Percentiles rank a stretch among this genome's conserved stretches.
Evolutionary conservation across 2,888 invertebrate species (phyloP).

Genomic region (Drosophila phalerata): DNA sequence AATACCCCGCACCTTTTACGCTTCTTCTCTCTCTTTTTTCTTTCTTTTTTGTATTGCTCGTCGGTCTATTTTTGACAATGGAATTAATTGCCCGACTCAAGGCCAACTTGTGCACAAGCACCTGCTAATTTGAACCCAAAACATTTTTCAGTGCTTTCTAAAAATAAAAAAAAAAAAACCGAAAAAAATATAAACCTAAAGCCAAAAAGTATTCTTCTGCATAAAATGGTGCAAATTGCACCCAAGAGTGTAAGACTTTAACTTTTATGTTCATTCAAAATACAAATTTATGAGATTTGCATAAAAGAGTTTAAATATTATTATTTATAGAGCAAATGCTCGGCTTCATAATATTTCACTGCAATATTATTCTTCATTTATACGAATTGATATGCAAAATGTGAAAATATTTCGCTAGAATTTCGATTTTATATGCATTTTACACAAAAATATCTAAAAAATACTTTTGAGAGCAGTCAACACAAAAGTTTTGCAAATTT

Average conservation of each 20-base stretch:
- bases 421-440: background rate
- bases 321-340: constrained; percentile 16
- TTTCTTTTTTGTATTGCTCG: constrained; percentile 19
- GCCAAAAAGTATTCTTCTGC: background rate
- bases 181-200: background rate
- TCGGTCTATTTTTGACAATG: constrained; percentile 55
- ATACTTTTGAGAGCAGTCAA: background rate
- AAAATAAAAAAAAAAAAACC: background rate
- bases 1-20: constrained; percentile 12
- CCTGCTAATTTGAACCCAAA: constrained; percentile 15
- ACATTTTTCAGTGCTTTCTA: background rate
- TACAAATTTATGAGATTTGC: constrained; percentile 43
- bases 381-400: background rate
- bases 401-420: background rate
- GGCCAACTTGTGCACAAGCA: constrained; percentile 20
- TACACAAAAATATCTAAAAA: background rate
- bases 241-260: constrained; percentile 4
- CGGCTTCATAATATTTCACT: background rate
- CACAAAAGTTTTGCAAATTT: no score
- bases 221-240: constrained; percentile 1
- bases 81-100: constrained; percentile 57
- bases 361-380: constrained; percentile 2
- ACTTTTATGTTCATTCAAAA: constrained; percentile 4
- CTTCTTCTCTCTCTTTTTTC: constrained; percentile 3
- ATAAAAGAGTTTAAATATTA: constrained; percentile 16